Conservation (phyloP, 2,797 vertebrate genomes). For the Oceanodroma leucorhoa region DNA sequence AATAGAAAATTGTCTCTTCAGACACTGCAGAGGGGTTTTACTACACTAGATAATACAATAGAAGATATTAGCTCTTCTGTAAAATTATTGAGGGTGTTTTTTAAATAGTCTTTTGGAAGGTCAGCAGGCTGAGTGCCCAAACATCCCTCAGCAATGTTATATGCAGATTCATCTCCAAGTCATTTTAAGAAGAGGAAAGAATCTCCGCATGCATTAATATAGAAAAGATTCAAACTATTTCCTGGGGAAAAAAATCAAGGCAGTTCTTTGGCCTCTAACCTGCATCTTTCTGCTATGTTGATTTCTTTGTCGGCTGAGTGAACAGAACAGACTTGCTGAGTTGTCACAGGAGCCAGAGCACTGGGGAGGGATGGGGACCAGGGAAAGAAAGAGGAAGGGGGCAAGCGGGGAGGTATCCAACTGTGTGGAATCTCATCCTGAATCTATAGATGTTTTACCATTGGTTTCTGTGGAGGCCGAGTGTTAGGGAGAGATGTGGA, state of each 20-base stretch:
- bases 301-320: background rate
- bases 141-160: background rate
- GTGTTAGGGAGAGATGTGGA: background rate
- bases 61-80: background rate
- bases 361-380: background rate
- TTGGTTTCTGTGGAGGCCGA: background rate
- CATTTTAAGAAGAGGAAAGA: background rate
- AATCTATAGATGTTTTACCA: background rate
- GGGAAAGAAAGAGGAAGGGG: background rate
- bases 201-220: background rate
- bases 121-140: background rate
- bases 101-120: background rate
- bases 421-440: background rate
- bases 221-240: background rate
- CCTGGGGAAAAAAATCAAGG: background rate
- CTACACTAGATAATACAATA: background rate
- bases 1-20: constrained; percentile 39
- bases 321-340: background rate
- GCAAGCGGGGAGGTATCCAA: background rate
- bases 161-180: background rate
- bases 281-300: background rate
- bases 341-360: background rate
- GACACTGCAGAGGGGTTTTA: background rate
- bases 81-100: background rate
- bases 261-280: background rate